Evolutionary conservation across 2,113 vertebrate genomes (phyloP).

Genomic region (Eublepharis macularius): DNA sequence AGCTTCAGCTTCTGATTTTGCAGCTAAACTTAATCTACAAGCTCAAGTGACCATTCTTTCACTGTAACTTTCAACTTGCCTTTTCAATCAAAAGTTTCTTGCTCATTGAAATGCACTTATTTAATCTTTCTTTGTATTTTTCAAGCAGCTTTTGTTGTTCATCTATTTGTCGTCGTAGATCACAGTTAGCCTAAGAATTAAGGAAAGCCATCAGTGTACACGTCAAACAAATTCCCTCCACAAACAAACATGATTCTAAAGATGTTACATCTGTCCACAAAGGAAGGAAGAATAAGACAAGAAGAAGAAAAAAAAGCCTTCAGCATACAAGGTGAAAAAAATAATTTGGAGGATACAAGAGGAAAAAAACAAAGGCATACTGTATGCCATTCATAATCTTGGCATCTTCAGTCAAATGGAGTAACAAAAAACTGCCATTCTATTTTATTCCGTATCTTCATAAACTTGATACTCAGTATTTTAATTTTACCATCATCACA

Average conservation of each 20-base stretch:
- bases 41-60: not conserved
- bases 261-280: not conserved
- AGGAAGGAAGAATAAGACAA: not conserved
- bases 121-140: constrained; percentile 99
- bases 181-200: constrained; percentile 92
- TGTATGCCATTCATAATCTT: not conserved
- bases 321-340: not conserved
- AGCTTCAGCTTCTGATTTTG: not conserved
- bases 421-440: constrained; percentile 7
- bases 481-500: constrained; percentile 29
- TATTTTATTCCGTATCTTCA: not conserved
- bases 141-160: constrained; percentile 99
- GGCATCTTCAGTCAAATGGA: constrained; percentile 16
- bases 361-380: not conserved
- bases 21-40: not conserved
- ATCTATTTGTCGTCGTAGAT: constrained; percentile 99
- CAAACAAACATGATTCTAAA: not conserved
- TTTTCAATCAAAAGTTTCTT: constrained; percentile 99
- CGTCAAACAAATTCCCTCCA: not conserved
- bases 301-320: constrained; percentile 27
- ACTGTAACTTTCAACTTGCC: constrained; percentile 71
- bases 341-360: not conserved
- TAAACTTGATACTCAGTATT: not conserved
- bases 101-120: constrained; percentile 99
- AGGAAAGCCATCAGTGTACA: constrained; percentile 29